These are phyloP conservation scores for Anhinga rufa DNA, from an alignment of 2,113 vertebrate species.

Conservation along the genomic window DNA sequence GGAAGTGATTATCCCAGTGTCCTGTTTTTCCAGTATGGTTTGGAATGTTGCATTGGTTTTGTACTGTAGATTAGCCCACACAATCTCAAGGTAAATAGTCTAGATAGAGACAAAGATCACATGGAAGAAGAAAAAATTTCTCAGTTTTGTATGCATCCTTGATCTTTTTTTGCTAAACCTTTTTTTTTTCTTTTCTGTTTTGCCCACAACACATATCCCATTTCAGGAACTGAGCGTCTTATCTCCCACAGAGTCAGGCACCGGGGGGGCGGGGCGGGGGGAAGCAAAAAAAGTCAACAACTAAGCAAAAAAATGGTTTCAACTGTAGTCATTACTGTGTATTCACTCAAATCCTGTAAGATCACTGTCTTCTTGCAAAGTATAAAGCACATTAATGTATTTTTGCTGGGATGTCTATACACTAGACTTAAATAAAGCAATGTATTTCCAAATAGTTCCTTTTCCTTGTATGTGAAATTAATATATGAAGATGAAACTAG, in stretches of 20 bases:
- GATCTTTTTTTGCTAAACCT: not conserved
- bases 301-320: not conserved
- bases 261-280: too few relatives aligned
- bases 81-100: constrained; percentile 19
- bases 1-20: constrained; percentile 19
- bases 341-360: not conserved
- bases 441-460: constrained; percentile 8
- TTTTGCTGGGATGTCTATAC: not conserved
- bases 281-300: not conserved
- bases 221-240: not conserved
- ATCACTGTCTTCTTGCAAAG: not conserved
- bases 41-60: constrained; percentile 16
- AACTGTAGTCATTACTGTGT: not conserved
- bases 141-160: not conserved
- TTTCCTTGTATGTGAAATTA: constrained; percentile 20
- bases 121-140: not conserved
- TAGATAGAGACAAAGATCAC: not conserved
- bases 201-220: not conserved
- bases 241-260: not conserved
- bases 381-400: not conserved
- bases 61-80: not conserved
- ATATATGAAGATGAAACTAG: constrained; percentile 35
- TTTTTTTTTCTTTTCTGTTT: not conserved
- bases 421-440: not conserved
- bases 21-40: constrained; percentile 26